phyloP scores from a whole-genome alignment of 1,140 invertebrate species.

The Saxidomus purpurata region DNA sequence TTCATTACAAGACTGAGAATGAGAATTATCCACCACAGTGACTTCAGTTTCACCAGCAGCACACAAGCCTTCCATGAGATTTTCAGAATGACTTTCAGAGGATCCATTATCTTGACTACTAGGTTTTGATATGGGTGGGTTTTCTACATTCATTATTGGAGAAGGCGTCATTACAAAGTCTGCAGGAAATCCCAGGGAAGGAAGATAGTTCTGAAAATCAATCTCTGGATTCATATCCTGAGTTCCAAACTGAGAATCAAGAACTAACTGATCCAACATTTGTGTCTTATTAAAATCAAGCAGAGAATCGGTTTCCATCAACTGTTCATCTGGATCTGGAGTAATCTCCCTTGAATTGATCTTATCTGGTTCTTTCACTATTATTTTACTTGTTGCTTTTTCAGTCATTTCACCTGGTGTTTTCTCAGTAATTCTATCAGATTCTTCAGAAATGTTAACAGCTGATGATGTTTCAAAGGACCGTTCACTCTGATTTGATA shows the following conservation, averaged over 20 bases:
- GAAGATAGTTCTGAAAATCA: slow-evolving; percentile 9
- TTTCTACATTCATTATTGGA: background rate
- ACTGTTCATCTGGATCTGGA: background rate
- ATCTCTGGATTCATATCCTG: slow-evolving; percentile 32
- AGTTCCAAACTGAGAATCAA: slow-evolving; percentile 11
- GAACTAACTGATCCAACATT: background rate
- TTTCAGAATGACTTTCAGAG: too few species aligned
- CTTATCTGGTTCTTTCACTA: background rate
- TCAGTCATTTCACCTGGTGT: background rate
- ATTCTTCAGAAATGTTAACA: background rate
- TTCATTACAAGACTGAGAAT: background rate
- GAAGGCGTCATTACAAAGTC: background rate
- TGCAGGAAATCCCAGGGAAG: background rate
- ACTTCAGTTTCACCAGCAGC: background rate
- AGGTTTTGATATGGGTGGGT: background rate
- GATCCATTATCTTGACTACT: background rate
- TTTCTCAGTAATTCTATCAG: background rate
- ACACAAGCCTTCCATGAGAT: background rate
- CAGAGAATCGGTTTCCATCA: background rate
- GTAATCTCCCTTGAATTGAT: background rate
- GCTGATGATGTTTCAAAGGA: background rate
- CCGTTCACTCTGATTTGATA: background rate
- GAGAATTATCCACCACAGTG: background rate
- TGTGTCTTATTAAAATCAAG: slow-evolving; percentile 22
- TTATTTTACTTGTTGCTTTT: background rate